Conservation (phyloP, 2,797 vertebrate species). For the Helicolenus hilgendorfi region DNA sequence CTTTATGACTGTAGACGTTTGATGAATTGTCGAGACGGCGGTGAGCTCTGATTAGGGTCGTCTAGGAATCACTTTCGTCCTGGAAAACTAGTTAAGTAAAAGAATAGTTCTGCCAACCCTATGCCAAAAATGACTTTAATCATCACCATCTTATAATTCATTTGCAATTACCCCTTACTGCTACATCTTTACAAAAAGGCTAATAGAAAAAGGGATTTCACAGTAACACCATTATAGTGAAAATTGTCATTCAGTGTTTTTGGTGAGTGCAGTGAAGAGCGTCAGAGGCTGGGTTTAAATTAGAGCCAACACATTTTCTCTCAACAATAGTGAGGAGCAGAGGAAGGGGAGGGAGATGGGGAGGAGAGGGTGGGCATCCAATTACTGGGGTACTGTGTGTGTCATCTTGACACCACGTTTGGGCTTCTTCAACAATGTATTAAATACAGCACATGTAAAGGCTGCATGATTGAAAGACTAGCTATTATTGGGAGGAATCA, state of each 20-base stretch:
- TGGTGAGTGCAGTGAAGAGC: constrained; percentile 60
- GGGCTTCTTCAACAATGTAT: constrained; percentile 59
- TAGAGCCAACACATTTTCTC: constrained; percentile 75
- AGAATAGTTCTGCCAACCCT: constrained; percentile 23
- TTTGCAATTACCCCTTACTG: constrained; percentile 56
- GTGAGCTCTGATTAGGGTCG: constrained; percentile 31
- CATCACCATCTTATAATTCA: constrained; percentile 53
- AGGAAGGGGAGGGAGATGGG: not conserved
- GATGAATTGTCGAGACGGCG: not conserved
- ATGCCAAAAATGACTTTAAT: constrained; percentile 55
- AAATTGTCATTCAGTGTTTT: constrained; percentile 75
- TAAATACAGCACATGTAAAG: constrained; percentile 58
- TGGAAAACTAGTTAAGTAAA: constrained; percentile 30
- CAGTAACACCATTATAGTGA: constrained; percentile 51
- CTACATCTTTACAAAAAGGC: constrained; percentile 44
- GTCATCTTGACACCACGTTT: constrained; percentile 74
- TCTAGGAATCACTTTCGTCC: constrained; percentile 1
- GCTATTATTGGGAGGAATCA: constrained; percentile 1
- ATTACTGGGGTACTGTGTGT: constrained; percentile 78
- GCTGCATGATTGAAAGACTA: constrained; percentile 48
- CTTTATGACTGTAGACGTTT: constrained; percentile 33
- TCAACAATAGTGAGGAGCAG: constrained; percentile 67
- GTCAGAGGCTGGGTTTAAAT: constrained; percentile 76
- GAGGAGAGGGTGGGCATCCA: constrained; percentile 59
- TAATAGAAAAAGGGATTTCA: constrained; percentile 60